phyloP scores from a whole-genome alignment of 2,113 vertebrate species.

The Trachemys scripta region DNA sequence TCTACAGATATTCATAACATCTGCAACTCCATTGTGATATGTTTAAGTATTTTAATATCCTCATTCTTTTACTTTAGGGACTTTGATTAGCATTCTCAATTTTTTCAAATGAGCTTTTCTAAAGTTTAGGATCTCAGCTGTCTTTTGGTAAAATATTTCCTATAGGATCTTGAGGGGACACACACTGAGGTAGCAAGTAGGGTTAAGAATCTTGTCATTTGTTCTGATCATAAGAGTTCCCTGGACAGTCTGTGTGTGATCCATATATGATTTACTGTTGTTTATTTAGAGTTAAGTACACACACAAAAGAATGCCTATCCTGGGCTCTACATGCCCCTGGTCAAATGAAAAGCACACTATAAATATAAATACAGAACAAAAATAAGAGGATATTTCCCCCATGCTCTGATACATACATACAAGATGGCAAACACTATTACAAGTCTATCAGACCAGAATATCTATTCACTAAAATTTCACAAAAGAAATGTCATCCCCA shows the following conservation, averaged over 20 bases:
- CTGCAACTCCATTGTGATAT: neutral
- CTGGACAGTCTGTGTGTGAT: neutral
- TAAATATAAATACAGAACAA: neutral
- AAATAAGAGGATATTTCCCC: neutral
- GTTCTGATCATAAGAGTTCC: neutral
- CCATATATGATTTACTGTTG: neutral
- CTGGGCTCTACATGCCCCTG: neutral
- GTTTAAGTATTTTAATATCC: neutral
- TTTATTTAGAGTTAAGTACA: neutral
- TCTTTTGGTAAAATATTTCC: neutral
- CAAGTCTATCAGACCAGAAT: neutral
- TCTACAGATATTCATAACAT: neutral
- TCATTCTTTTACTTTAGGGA: neutral
- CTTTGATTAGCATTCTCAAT: neutral
- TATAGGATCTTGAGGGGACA: neutral
- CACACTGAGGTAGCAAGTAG: neutral
- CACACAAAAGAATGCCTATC: neutral
- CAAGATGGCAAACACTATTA: neutral
- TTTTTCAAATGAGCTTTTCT: neutral
- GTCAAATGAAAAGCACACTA: neutral
- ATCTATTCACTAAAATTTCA: neutral
- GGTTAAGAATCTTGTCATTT: neutral
- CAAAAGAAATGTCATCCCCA: neutral
- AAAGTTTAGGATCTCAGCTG: neutral
- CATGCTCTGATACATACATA: neutral